A percentile compares a stretch with the other conserved stretches of the same genome.
phyloP scores from a whole-genome alignment of 1,140 invertebrate species.

The Argopecten irradians region DNA sequence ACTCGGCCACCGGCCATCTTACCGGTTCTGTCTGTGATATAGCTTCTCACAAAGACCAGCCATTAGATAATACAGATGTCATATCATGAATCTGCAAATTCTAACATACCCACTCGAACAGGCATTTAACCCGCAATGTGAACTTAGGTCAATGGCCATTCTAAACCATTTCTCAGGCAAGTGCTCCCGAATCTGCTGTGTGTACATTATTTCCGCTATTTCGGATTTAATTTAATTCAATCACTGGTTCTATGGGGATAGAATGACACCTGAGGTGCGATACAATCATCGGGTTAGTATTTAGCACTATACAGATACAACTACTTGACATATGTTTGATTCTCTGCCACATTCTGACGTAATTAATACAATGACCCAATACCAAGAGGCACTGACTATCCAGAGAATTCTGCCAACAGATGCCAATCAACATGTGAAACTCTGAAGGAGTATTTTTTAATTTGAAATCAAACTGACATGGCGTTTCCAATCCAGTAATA shows the following conservation, averaged over 20 bases:
- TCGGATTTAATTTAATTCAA: not conserved
- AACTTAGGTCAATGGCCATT: not conserved
- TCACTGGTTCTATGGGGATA: not conserved
- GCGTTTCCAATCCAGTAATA: not conserved
- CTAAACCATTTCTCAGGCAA: too few relatives aligned
- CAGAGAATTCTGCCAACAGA: not conserved
- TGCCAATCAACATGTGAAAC: not conserved
- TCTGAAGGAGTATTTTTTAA: not conserved
- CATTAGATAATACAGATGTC: not conserved
- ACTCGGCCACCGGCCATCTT: not conserved
- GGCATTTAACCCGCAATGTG: not conserved
- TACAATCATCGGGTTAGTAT: not conserved
- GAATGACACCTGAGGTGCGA: not conserved
- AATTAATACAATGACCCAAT: not conserved
- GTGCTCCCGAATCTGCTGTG: not conserved
- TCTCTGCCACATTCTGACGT: not conserved
- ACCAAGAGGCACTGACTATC: not conserved
- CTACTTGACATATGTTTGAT: not conserved
- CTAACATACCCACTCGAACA: not conserved
- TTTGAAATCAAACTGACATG: not conserved
- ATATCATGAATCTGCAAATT: not conserved
- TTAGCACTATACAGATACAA: not conserved
- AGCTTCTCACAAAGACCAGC: not conserved
- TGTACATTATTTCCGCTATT: slow-evolving; percentile 1
- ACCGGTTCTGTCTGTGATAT: not conserved